Base-by-base conservation (phyloP, 2,797 vertebrate genomes). In the Meriones psammophilus region DNA sequence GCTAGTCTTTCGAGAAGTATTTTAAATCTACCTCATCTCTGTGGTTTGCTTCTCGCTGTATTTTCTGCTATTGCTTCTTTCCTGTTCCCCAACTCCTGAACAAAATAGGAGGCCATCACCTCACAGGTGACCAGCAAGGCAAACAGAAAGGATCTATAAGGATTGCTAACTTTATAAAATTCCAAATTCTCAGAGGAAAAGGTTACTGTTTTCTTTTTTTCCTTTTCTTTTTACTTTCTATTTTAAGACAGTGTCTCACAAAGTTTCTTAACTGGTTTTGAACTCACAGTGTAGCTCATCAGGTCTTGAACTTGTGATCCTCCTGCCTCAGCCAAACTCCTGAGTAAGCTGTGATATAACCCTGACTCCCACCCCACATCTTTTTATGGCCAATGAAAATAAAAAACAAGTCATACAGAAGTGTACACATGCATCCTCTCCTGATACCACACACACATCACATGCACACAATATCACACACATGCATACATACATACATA, bases 1-100 rank as follows among this genome's bases (percentile, higher is more conserved):
- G 76, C 36, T 85, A 96, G 60, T 88, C 93, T 50, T 88, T 88
- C 8, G 33, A 1, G 78, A 88, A 95, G 92, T 84, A 88, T 95
- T 93, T 96, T 92, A 86, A 94, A 84, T 96, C 24, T 89, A 77
- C 62, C 50, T 36, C 54, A 33, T 76, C 22, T 85, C 39, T 79
- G 3, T n/a, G 62, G 56, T 85, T 91, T 93, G 78, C 73, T 69
- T 92, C 83, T 91, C 60, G 22, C 30, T 88, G 0, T 79, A 81
- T 92, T 94, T 90, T 87, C 86, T 46, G 6, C 30, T 91, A 4
- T 69, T 88, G 46, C 36, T 88, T 80, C n/a, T 94, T 54, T 89
- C 5, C 28, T 69, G n/a, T 33, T 2, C 92, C 17, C 14, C 24
- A 3, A 42, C 5, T 0, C 60, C 46, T 78, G 3, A 36, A 74